Conservation (phyloP, 2,113 vertebrate species). For the Strix aluco region DNA sequence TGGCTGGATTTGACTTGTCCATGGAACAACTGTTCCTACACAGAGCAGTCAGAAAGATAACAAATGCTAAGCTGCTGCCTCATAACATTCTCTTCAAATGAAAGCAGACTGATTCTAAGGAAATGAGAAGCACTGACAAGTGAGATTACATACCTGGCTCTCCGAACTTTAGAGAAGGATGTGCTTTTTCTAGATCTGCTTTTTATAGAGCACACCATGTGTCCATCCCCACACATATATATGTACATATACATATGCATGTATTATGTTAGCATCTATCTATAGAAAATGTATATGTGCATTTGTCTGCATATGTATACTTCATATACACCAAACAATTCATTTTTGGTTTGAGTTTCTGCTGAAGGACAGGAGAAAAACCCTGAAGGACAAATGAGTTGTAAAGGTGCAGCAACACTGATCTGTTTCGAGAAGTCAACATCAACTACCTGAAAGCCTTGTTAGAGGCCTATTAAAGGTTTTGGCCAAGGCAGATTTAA, state of each 20-base stretch:
- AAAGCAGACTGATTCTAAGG: neutral
- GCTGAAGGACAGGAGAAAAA: neutral
- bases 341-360: neutral
- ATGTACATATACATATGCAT: neutral
- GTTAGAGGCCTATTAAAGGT: slow-evolving; percentile 38
- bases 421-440: neutral
- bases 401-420: neutral
- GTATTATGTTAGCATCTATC: too few species aligned
- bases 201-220: neutral
- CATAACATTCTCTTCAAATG: neutral
- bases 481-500: slow-evolving; percentile 31
- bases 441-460: neutral
- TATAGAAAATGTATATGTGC: neutral
- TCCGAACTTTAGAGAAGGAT: neutral
- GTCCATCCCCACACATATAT: neutral
- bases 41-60: neutral
- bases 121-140: neutral
- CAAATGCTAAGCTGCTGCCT: neutral
- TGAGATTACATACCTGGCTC: neutral
- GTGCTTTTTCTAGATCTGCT: neutral
- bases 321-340: neutral
- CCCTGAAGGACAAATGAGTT: neutral
- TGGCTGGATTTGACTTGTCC: neutral
- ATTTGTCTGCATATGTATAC: neutral
- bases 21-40: neutral